These are phyloP conservation scores for Talpa occidentalis DNA, from an alignment of 2,113 vertebrate genomes.

Conservation along the genomic window DNA sequence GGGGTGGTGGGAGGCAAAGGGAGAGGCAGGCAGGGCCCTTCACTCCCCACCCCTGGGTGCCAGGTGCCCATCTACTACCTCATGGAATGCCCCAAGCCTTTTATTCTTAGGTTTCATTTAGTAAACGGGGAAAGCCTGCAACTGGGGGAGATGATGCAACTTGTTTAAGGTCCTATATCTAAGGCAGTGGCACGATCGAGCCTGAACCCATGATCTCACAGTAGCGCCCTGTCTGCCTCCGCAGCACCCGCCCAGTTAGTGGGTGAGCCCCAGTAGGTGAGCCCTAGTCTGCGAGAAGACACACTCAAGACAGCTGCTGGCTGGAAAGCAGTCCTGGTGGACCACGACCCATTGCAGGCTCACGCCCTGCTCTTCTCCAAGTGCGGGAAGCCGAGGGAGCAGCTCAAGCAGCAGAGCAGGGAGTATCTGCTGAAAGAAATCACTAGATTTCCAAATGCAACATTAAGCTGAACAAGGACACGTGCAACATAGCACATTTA, in stretches of 20 bases:
- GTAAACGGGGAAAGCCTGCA: not conserved
- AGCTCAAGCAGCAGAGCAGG: too few relatives aligned
- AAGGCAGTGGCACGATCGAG: not conserved
- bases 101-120: not conserved
- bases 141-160: too few relatives aligned
- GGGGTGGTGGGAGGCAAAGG: rapidly evolving
- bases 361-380: not conserved
- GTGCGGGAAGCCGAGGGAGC: not conserved
- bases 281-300: not conserved
- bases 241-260: rapidly evolving
- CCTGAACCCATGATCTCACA: not conserved
- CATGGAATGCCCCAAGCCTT: not conserved
- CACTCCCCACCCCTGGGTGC: not conserved
- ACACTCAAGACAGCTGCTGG: not conserved
- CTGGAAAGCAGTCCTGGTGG: not conserved
- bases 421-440: too few relatives aligned
- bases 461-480: not conserved
- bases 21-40: not conserved
- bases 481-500: not conserved
- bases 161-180: not conserved
- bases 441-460: not conserved
- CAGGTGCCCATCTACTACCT: rapidly evolving
- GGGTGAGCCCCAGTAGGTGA: not conserved
- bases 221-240: not conserved
- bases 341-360: not conserved